Evolutionary conservation across 2,888 invertebrate genomes (phyloP).

Genomic region (Nebria salina): DNA sequence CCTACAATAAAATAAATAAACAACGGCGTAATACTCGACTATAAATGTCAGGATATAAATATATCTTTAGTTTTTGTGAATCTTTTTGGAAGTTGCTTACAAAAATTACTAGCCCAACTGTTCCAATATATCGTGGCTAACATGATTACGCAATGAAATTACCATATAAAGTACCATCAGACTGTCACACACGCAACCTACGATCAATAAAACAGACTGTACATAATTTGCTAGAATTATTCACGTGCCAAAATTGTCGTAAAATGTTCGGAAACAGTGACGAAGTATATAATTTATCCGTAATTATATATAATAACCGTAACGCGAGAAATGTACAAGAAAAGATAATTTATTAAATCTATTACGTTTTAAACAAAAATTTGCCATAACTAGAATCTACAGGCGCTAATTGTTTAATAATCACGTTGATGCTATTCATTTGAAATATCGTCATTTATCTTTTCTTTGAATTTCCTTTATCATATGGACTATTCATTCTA

Average conservation of each 20-base stretch:
- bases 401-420: too few species aligned
- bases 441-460: too few species aligned
- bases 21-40: neutral
- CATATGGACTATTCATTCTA: too few species aligned
- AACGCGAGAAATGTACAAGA: neutral
- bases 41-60: neutral
- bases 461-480: too few species aligned
- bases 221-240: slow-evolving; percentile 2
- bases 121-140: slow-evolving; percentile 30
- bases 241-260: slow-evolving; percentile 10
- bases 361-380: neutral
- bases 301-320: neutral
- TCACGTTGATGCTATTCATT: too few species aligned
- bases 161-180: slow-evolving; percentile 37
- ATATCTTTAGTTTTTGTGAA: neutral
- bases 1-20: neutral
- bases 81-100: slow-evolving; percentile 4
- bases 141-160: slow-evolving; percentile 40
- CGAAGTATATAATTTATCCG: neutral
- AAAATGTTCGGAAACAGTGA: neutral
- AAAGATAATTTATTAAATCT: neutral
- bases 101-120: slow-evolving; percentile 2
- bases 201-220: slow-evolving; percentile 8
- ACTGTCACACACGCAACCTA: slow-evolving; percentile 15
- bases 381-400: too few species aligned